These are phyloP conservation scores for Tachysurus vachellii DNA, from an alignment of 2,113 vertebrate genomes.

Conservation along the genomic window DNA sequence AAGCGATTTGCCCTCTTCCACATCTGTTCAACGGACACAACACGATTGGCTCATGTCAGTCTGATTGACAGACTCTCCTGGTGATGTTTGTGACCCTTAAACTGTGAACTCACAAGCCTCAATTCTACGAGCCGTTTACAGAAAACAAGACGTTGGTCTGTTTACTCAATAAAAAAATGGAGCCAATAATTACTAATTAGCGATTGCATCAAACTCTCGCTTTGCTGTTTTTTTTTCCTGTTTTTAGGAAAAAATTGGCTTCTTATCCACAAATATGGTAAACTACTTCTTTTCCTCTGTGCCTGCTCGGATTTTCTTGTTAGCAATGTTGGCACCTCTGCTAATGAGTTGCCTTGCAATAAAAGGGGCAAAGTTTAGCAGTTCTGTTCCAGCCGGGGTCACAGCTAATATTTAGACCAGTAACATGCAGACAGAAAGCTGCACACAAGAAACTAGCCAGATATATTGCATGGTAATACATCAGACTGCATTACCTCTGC, in stretches of 20 bases:
- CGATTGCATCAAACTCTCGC: background rate
- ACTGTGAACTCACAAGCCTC: background rate
- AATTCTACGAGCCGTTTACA: background rate
- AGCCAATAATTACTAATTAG: background rate
- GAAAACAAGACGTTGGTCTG: background rate
- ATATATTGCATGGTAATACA: background rate
- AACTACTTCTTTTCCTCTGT: background rate
- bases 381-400: background rate
- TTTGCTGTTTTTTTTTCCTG: background rate
- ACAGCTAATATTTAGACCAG: background rate
- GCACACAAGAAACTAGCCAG: background rate
- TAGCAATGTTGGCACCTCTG: background rate
- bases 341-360: conserved; percentile 12
- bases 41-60: background rate
- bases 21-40: too few species aligned
- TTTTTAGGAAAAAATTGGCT: background rate
- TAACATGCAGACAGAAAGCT: background rate
- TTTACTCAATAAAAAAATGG: background rate
- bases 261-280: background rate
- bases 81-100: background rate
- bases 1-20: background rate
- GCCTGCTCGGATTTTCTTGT: background rate
- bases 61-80: background rate
- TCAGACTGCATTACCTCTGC: background rate
- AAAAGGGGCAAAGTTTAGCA: conserved; percentile 13